Evolutionary conservation across 2,113 vertebrate species (phyloP).

Genomic region (Ciconia stormi): DNA sequence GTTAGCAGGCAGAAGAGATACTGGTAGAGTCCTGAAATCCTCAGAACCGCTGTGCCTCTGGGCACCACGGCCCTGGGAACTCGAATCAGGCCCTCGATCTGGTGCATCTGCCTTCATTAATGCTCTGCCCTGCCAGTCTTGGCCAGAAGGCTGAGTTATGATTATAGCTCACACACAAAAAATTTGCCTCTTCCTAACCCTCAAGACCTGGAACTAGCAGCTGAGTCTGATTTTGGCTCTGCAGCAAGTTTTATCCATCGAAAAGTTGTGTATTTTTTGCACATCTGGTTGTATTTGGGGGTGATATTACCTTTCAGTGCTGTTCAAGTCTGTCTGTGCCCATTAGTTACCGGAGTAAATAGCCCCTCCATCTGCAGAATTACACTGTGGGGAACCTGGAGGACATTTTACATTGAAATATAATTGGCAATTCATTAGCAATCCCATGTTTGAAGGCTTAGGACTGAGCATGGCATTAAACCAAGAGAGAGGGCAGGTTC

Average conservation of each 20-base stretch:
- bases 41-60: background rate
- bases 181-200: background rate
- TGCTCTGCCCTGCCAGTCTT: background rate
- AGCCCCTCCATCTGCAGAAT: background rate
- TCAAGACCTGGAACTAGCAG: background rate
- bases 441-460: background rate
- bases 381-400: background rate
- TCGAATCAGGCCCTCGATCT: accelerated
- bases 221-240: constrained; percentile 2
- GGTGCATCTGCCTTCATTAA: background rate
- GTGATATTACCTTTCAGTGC: background rate
- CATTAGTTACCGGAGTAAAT: background rate
- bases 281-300: constrained; percentile 43
- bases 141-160: background rate
- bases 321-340: background rate
- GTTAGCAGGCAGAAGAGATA: background rate
- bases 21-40: background rate
- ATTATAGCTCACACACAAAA: background rate
- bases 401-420: background rate
- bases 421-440: background rate
- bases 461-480: background rate
- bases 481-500: background rate
- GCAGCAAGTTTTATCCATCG: background rate
- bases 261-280: background rate
- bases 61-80: background rate